Evolutionary conservation across 2,888 invertebrate genomes (phyloP).

Genomic region (Amphipoea lucens): DNA sequence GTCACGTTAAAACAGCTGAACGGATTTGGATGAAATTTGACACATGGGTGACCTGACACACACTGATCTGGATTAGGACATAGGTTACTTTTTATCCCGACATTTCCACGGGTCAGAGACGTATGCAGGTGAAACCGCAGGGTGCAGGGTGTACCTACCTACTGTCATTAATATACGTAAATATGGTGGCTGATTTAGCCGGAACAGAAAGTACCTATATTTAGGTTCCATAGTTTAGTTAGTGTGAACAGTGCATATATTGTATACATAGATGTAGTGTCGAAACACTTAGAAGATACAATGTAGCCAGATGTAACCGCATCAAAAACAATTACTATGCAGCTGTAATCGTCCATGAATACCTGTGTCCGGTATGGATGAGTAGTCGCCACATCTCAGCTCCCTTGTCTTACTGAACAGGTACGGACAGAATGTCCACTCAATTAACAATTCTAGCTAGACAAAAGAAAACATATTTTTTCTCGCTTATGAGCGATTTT

Average conservation of each 20-base stretch:
- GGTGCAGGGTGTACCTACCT: background rate
- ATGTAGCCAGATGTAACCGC: slow-evolving; percentile 7
- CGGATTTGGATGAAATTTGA: background rate
- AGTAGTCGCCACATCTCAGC: slow-evolving; percentile 39
- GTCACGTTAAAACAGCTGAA: background rate
- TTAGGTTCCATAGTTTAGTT: background rate
- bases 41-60: background rate
- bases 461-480: too few species aligned
- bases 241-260: background rate
- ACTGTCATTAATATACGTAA: background rate
- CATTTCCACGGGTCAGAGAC: background rate
- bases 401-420: slow-evolving; percentile 10
- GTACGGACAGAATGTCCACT: slow-evolving; percentile 13
- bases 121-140: background rate
- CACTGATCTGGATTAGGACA: background rate
- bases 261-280: background rate
- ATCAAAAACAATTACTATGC: slow-evolving; percentile 48
- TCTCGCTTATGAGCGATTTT: background rate
- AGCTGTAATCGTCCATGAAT: slow-evolving; percentile 52
- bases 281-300: slow-evolving; percentile 6
- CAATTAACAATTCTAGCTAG: background rate
- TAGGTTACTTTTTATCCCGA: background rate
- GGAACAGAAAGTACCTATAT: background rate
- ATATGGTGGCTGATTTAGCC: too few species aligned
- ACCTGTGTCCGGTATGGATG: slow-evolving; percentile 56